These are phyloP conservation scores for Trinectes maculatus DNA, from an alignment of 2,113 vertebrate genomes.

Conservation along the genomic window DNA sequence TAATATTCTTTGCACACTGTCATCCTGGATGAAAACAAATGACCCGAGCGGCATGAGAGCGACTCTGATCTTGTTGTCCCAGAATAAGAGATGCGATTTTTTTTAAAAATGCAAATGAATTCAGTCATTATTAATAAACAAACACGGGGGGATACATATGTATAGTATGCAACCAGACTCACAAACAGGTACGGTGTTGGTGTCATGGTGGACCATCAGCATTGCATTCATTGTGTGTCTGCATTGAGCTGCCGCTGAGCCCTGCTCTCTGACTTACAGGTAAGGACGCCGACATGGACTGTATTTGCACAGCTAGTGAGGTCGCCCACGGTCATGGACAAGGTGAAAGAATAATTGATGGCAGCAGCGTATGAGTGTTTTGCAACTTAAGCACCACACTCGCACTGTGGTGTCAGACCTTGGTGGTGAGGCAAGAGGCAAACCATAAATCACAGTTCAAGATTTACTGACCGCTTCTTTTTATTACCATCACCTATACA, in stretches of 20 bases:
- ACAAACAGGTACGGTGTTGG: neutral
- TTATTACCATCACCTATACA: constrained; percentile 33
- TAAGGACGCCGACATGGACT: constrained; percentile 5
- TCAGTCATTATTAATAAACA: neutral
- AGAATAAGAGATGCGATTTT: constrained; percentile 58
- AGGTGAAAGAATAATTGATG: constrained; percentile 15
- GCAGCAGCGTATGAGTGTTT: constrained; percentile 17
- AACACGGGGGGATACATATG: constrained; percentile 17
- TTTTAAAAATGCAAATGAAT: constrained; percentile 65
- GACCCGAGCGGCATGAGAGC: constrained; percentile 53
- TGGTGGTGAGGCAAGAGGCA: constrained; percentile 17
- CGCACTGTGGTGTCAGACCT: constrained; percentile 27
- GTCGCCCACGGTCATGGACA: constrained; percentile 12
- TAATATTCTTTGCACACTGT: constrained; percentile 59
- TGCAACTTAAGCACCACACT: constrained; percentile 23
- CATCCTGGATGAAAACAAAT: constrained; percentile 63
- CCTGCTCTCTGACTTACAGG: constrained; percentile 1
- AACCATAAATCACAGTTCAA: constrained; percentile 47
- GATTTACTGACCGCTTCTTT: constrained; percentile 37
- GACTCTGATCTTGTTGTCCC: constrained; percentile 60
- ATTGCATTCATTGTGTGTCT: neutral
- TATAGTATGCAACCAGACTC: constrained; percentile 1
- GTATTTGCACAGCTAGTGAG: constrained; percentile 16
- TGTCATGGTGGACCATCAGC: constrained; percentile 6
- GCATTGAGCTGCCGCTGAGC: constrained; percentile 4